Evolutionary conservation across 2,888 invertebrate genomes (phyloP), one percentile per base, ranked within the genome.

Genomic region (Acleris holmiana): DNA sequence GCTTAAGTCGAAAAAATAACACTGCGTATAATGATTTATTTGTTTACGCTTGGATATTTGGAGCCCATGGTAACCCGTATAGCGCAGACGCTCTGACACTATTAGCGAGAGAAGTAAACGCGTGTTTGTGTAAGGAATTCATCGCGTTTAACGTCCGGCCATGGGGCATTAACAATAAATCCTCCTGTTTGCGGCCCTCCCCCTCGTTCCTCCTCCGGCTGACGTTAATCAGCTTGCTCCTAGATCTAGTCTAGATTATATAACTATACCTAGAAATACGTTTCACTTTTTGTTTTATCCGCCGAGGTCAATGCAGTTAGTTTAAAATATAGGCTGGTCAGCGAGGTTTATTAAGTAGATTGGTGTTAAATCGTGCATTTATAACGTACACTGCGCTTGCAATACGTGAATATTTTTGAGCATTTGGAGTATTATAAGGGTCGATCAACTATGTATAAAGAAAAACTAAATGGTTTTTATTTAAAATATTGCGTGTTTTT

Each of bases 111-210:
- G 51, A 49, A 54, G 40, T 56, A 50, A 54, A 18, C 60, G 18
- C 44, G 59, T 59, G 56, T 64, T 64, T 64, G 60, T 67, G 67
- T 67, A 77, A 78, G 79, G 77, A 84, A 84, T 88, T 81, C 80
- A 82, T 82, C 76, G 82, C 83, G 72, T 82, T 84, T 82, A 83
- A 79, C 80, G 85, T 86, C 84, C 81, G 78, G 78, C 79, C 79
- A 75, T 77, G 80, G 82, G 78, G 84, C 80, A 86, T 87, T 89
- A 88, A 85, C 88, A 80, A 89, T 89, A 89, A 91, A 91, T 90
- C 84, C 77, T 75, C 77, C 76, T 84, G 87, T 88, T 89, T 85
- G 84, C 79, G 78, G 78, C 79, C 78, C 75, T 73, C 73, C 73
- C 72, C 69, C 75, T 72, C 73, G 77, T 76, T 79, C 72, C 76